Conservation (phyloP, 1,140 invertebrate genomes). For the Acromyrmex echinatior region DNA sequence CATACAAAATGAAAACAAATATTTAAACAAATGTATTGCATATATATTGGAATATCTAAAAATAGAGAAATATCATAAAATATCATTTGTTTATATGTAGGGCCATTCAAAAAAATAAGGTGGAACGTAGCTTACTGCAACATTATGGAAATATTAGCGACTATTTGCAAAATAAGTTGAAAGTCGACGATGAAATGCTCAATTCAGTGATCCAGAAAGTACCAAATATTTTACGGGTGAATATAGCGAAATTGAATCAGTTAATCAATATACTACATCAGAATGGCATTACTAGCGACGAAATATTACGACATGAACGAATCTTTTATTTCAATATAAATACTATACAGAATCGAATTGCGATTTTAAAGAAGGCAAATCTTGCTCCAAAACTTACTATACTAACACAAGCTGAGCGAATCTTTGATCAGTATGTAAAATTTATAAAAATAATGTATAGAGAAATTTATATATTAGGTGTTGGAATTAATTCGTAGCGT, state of each 20-base stretch:
- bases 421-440: constrained; percentile 38
- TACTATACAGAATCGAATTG: constrained; percentile 25
- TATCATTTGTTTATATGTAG: background rate
- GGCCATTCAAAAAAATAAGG: constrained; percentile 17
- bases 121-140: background rate
- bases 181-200: constrained; percentile 3
- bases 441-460: background rate
- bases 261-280: constrained; percentile 20
- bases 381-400: background rate
- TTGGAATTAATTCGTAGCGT: too few species aligned
- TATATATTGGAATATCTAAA: background rate
- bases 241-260: constrained; percentile 11
- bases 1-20: background rate
- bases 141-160: background rate
- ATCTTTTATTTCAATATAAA: constrained; percentile 15
- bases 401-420: background rate
- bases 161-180: constrained; percentile 47
- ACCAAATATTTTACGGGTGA: constrained; percentile 15
- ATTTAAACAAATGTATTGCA: background rate
- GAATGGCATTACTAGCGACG: constrained; percentile 30
- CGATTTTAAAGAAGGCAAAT: background rate
- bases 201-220: background rate
- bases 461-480: background rate
- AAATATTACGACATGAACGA: background rate
- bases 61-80: background rate